A percentile compares a stretch with the other conserved stretches of the same genome.
These are phyloP conservation scores for Drosophila gunungcola DNA, from an alignment of 1,140 invertebrate species.

Conservation along the genomic window DNA sequence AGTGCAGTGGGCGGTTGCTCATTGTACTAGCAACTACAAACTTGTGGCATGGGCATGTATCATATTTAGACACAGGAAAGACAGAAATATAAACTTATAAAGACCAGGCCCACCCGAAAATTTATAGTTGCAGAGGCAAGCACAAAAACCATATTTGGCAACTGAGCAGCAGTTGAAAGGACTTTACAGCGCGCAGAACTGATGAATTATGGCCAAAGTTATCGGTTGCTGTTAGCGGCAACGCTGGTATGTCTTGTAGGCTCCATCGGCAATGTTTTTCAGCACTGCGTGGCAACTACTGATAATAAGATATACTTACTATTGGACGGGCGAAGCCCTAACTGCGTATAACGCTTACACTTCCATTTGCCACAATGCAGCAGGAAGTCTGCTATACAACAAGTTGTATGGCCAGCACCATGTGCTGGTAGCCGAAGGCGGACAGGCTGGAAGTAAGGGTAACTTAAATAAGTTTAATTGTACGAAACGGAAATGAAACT, in stretches of 20 bases:
- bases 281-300: slow-evolving; percentile 54
- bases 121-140: slow-evolving; percentile 39
- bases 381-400: slow-evolving; percentile 41
- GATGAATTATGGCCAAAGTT: slow-evolving; percentile 77
- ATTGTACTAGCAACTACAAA: slow-evolving; percentile 24
- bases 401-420: slow-evolving; percentile 26
- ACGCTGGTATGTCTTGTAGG: neutral
- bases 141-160: slow-evolving; percentile 68
- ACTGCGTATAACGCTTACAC: slow-evolving; percentile 2
- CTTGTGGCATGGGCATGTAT: slow-evolving; percentile 60
- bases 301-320: slow-evolving; percentile 61
- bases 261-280: slow-evolving; percentile 42
- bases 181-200: slow-evolving; percentile 57
- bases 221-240: slow-evolving; percentile 30
- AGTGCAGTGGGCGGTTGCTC: slow-evolving; percentile 33
- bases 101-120: slow-evolving; percentile 38
- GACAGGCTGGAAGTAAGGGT: slow-evolving; percentile 19
- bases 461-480: slow-evolving; percentile 68
- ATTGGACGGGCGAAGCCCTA: slow-evolving; percentile 24
- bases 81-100: slow-evolving; percentile 79
- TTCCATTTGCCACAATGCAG: too few relatives aligned
- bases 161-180: slow-evolving; percentile 78
- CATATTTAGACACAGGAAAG: slow-evolving; percentile 75
- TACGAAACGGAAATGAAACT: slow-evolving; percentile 48
- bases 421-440: slow-evolving; percentile 10